These are phyloP conservation scores for Dicentrarchus labrax DNA, from an alignment of 2,113 vertebrate species.

Conservation along the genomic window DNA sequence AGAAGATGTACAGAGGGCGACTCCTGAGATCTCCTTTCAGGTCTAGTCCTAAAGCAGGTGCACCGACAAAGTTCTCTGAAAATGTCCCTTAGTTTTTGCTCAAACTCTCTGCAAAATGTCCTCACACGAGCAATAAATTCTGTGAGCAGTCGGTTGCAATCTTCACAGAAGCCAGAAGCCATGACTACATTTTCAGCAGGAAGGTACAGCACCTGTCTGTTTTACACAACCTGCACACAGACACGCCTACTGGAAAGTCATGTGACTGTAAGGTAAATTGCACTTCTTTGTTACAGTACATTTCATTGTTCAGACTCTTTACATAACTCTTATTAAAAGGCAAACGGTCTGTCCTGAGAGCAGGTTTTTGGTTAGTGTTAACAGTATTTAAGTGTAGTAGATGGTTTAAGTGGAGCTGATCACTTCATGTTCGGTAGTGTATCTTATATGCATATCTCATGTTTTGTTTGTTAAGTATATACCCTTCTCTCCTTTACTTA, in stretches of 20 bases:
- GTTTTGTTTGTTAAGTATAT: neutral
- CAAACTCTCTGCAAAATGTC: conserved; percentile 67
- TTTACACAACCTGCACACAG: neutral
- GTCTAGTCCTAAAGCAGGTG: conserved; percentile 61
- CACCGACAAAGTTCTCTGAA: conserved; percentile 75
- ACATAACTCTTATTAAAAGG: neutral
- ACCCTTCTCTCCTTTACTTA: no score
- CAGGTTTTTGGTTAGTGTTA: neutral
- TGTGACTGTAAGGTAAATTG: conserved; percentile 3
- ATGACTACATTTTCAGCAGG: conserved; percentile 30
- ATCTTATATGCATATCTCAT: neutral
- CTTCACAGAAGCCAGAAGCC: conserved; percentile 81
- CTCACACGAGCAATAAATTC: conserved; percentile 71
- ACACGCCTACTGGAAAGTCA: conserved; percentile 27
- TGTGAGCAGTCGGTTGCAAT: conserved; percentile 77
- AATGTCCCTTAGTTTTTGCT: conserved; percentile 71
- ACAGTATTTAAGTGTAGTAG: neutral
- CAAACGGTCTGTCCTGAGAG: neutral
- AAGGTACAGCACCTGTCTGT: neutral
- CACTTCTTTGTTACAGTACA: no score
- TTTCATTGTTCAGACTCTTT: neutral
- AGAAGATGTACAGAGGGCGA: conserved; percentile 74
- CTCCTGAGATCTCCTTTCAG: conserved; percentile 55
- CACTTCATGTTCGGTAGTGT: neutral
- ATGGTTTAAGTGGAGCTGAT: neutral